Evolutionary conservation across 2,797 vertebrate genomes (phyloP), one percentile per base, ranked within the genome.

Genomic region (Typhlichthys subterraneus): DNA sequence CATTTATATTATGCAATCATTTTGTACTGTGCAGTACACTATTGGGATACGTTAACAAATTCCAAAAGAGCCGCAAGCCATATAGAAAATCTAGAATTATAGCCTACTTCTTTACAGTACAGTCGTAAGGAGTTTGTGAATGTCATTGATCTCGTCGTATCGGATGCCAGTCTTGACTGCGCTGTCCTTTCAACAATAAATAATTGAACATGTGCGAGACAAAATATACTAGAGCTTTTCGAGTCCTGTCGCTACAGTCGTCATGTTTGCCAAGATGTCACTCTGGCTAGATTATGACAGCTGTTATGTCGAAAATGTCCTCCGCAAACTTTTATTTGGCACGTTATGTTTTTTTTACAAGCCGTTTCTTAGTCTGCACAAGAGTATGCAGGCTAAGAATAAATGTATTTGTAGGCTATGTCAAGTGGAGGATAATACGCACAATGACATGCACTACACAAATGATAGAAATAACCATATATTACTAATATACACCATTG

Each of bases 121-220:
- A n/a, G 2, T 14, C 33, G 8, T 50, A n/a, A 5, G 48, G 62
- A 55, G 57, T 53, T 31, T 23, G 14, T 50, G 53, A 31, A 23
- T 49, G 58, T 50, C 3, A 14, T 59, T 33, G 59, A 42, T 65
- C 42, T 56, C 3, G 57, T 14, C 9, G 68, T 51, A 55, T 73
- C 31, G 19, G 45, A 72, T 78, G 61, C 74, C 75, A 65, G 50
- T 8, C 4, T 49, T 33, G 53, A 17, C 54, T 23, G 15, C 8
- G 12, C 17, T 67, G 72, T 69, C 68, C 70, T 63, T 53, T 60
- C 64, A 59, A 47, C 49, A 1, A 70, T 89, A 75, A 90, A 91
- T 89, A 72, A 91, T 87, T 86, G 31, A 90, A 76, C 61, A 50
- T 47, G 73, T 70, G 73, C 70, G 54, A 76, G 67, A 64, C 56